Base-by-base conservation (phyloP, 2,113 vertebrate genomes). In the Percopsis transmontana region DNA sequence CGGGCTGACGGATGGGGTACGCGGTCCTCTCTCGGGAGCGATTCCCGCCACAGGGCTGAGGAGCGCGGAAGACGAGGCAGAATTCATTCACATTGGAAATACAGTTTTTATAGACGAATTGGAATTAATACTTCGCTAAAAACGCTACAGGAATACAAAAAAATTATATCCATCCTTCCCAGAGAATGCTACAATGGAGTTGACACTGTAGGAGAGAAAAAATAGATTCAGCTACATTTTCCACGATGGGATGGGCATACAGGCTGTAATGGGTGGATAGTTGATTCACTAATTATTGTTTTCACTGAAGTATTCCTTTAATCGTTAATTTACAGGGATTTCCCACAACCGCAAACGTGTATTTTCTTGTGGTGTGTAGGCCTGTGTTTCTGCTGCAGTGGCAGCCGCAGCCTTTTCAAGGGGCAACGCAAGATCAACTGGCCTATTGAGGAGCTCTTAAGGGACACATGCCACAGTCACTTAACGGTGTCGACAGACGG, bases 11-110 rank as follows among this genome's bases (percentile, higher is more conserved):
- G 42, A 97, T 83, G 1, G 86, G 90, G 54, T 79, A 79, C 3
- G 95, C 94, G 3, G 82, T 91, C 72, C 95, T 93, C 77, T 93
- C 90, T 1, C 95, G 90, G 18, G 89, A 90, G 9, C 62, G 89
- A 75, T 88, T 95, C 63, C 91, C 91, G 69, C 83, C 93, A 79
- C 97, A 99, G 0, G 95, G 95, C 97, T 99, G 63, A 62, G 57
- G 54, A 74, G 89, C 74, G 77, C n/a, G 82, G 3, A 61, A 65
- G 52, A 73, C 14, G 13, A 54, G 10, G 5, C 4, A 13, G 16
- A 62, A 9, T 39, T 62, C 6, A 47, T 41, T 61, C 14, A 45
- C 18, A 23, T 21, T 10, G 15, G 1, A 18, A 4, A 21, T 16
- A 18, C 10, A 21, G 50, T 9, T 5, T 52, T 8, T n/a, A 9